A percentile compares a stretch with the other conserved stretches of the same genome.
These are phyloP conservation scores for Actinia equina DNA, from an alignment of 64 coral and sea anemone species.

Conservation along the genomic window DNA sequence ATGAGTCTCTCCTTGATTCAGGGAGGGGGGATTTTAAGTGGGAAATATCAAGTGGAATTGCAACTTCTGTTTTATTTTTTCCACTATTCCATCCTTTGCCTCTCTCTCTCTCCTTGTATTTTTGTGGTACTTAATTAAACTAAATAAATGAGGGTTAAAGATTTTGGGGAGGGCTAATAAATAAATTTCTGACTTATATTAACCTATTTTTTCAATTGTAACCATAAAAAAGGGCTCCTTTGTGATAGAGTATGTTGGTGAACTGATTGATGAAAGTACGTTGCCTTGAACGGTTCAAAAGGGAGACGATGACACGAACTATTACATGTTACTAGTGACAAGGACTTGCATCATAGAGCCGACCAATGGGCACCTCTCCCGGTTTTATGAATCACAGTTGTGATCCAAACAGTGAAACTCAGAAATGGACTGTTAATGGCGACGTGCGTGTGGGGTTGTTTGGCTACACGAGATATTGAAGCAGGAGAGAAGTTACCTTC, in stretches of 20 bases:
- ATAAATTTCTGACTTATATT: not conserved
- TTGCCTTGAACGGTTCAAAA: constrained; percentile 91
- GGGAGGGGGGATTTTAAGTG: no score
- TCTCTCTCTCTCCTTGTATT: no score
- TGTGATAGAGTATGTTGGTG: constrained; percentile 97
- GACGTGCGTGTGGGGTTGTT: constrained; percentile 93
- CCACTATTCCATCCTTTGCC: no score
- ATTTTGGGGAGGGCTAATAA: no score
- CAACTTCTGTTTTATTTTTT: no score
- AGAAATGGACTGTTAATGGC: constrained; percentile 98
- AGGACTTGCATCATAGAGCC: constrained; percentile 99
- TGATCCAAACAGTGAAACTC: constrained; percentile 98
- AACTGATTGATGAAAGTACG: constrained; percentile 91
- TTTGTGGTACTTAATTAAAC: no score
- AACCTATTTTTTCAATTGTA: not conserved
- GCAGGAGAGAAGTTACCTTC: constrained; percentile 85
- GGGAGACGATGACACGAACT: constrained; percentile 89
- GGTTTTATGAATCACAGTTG: constrained; percentile 99
- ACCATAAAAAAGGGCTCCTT: constrained; percentile 88
- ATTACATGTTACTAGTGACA: constrained; percentile 99
- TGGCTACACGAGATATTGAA: constrained; percentile 75
- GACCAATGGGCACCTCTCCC: constrained; percentile 90
- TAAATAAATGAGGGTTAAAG: no score
- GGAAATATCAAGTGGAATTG: no score
- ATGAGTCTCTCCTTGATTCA: no score